Evolutionary conservation across 2,888 invertebrate species (phyloP), one percentile per base, ranked within the genome.

Genomic region (Scaptomyza reducta): DNA sequence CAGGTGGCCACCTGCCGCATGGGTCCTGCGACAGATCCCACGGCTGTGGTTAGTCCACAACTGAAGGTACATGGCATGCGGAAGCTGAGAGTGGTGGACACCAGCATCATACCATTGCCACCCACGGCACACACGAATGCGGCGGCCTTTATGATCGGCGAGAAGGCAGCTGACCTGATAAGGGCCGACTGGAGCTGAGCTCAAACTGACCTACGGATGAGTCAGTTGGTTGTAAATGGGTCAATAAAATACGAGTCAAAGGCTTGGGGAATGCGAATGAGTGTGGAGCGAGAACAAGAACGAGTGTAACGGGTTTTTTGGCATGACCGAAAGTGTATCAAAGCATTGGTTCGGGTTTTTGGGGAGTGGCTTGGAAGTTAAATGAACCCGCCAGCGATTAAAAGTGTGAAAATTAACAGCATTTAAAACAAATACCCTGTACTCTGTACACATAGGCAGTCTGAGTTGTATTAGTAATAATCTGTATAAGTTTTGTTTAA

Each of bases 1-100:
- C 94, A 94, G 77, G 93, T 94, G 68, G 94, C 94, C 6, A 95
- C 95, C 0, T 94, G 94, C 72, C 95, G 94, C 80, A 96, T 96
- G 96, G 96, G 95, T 0, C 94, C 95, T 0, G 88, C 88, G 0
- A 91, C 89, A 0, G 95, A 95, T 82, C 93, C 93, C 0, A 92
- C 91, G 0, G 94, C 95, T 0, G 94, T 96, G 1, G 95, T 95
- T 0, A 94, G 94, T 87, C 93, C 94, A 3, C 92, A 94, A 70
- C 90, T 95, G 18, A 92, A 93, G 70, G 95, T 95, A 0, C 92
- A 94, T 75, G 95, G 95, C 1, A 90, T 95, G 1, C 86, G 92
- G 6, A 92, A 92, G 3, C 89, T 95, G 41, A 92, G 95, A 11
- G 95, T 95, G 0, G 94, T 93, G 0, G 95, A 95, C 89, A 94